Base-by-base conservation (phyloP, 2,113 vertebrate species). In the Brachirus orientalis region DNA sequence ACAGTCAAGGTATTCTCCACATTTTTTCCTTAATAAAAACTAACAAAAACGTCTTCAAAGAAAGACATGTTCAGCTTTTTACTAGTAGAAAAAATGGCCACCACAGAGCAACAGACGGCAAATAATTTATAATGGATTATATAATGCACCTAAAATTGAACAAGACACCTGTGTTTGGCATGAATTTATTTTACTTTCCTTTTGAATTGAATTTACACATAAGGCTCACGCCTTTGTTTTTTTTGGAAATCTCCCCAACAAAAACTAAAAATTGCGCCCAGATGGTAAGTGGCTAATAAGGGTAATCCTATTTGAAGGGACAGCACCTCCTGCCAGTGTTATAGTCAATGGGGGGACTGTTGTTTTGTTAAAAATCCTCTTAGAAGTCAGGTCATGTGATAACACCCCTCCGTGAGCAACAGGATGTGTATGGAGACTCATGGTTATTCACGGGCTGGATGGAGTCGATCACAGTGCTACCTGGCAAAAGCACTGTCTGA, bases 311-410 rank as follows among this genome's bases (percentile, higher is more conserved):
- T 40, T 61, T 58, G 64, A 78, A 68, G 62, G 61, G 64, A 67
- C 60, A 71, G 35, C 44, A 19, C 61, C 35, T 83, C 60, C 54
- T 45, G 54, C 47, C 48, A 57, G 54, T 71, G 60, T 58, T 28
- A 48, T 53, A 33, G 71, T 76, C 16, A 4, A 43, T 35, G 33
- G 14, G 51, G 51, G 43, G 63, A 58, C 45, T 76, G 77, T 72
- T 80, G 71, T 63, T 65, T 83, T 70, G 72, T 62, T 75, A 60
- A 75, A 84, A 86, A 90, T 83, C 87, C 87, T 87, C 81, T 91
- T 87, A 87, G 38, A 72, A 37, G 38, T 60, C 12, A 3, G 10
- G 63, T 86, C 88, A 89, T 56, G 67, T 90, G 89, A 88, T 43
- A 14, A 10, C 12, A 28, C 77, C 72, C 17, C 53, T 40, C 11